These are phyloP conservation scores for Silurus lanzhouensis DNA, from an alignment of 2,797 vertebrate species.

Conservation along the genomic window DNA sequence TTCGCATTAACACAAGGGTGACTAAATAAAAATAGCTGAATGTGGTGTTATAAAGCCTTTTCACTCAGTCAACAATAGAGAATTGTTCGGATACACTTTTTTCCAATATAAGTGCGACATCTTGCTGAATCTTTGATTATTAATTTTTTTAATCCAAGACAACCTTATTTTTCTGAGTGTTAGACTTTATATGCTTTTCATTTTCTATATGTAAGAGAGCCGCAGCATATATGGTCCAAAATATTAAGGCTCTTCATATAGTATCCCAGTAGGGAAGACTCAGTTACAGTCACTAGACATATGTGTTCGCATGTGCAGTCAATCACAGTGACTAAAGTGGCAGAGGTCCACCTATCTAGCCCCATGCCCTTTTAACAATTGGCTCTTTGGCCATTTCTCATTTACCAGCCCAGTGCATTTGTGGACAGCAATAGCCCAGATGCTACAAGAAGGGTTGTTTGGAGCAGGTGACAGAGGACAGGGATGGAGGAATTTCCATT, in stretches of 20 bases:
- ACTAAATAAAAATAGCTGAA: not conserved
- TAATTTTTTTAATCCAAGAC: not conserved
- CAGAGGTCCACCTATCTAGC: slow-evolving; percentile 10
- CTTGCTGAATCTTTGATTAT: not conserved
- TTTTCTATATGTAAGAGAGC: not conserved
- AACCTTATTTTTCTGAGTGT: not conserved
- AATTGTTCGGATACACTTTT: not conserved
- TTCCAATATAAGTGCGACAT: not conserved
- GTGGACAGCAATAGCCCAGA: slow-evolving; percentile 11
- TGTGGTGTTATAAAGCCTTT: not conserved
- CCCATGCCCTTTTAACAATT: slow-evolving; percentile 22
- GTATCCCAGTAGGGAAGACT: not conserved
- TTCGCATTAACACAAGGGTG: not conserved
- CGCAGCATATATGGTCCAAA: not conserved
- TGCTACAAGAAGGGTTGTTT: not conserved
- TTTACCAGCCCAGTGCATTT: slow-evolving; percentile 12
- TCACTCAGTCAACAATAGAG: not conserved
- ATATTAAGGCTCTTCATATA: not conserved
- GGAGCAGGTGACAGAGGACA: not conserved
- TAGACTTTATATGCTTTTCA: not conserved
- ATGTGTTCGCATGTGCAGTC: not conserved
- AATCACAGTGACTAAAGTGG: slow-evolving; percentile 5
- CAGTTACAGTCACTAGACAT: not conserved
- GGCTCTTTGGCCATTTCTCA: slow-evolving; percentile 24
- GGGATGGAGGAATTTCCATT: not conserved